Conservation (phyloP, 2,113 vertebrate species). For the human (Homo sapiens) region DNA sequence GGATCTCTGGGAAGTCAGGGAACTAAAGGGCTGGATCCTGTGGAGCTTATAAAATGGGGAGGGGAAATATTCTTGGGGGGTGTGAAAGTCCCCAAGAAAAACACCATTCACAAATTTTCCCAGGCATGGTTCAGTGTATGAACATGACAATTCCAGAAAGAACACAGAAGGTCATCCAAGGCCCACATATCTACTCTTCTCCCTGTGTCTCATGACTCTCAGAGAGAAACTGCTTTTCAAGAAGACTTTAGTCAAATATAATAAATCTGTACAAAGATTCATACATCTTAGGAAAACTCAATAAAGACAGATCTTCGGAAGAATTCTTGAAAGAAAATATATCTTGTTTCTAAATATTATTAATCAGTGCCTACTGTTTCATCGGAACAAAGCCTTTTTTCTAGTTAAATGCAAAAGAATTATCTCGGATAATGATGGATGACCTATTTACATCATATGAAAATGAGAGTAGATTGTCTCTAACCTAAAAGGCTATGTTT, state of each 20-base stretch:
- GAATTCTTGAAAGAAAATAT: slow-evolving; percentile 18
- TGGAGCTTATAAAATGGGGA: not conserved
- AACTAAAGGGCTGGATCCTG: not conserved
- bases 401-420: not conserved
- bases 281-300: not conserved
- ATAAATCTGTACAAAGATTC: not conserved
- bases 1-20: not conserved
- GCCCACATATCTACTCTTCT: not conserved
- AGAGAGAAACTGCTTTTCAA: not conserved
- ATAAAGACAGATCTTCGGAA: not conserved
- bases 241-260: not conserved
- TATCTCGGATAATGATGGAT: slow-evolving; percentile 16
- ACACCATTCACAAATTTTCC: not conserved
- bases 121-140: not conserved
- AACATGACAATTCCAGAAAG: not conserved
- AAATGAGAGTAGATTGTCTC: not conserved
- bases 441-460: slow-evolving; percentile 2
- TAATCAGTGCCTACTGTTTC: not conserved
- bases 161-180: not conserved
- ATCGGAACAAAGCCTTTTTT: not conserved
- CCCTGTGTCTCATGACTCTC: not conserved
- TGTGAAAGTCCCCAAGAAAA: not conserved
- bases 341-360: not conserved
- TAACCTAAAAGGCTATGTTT: slow-evolving; percentile 40
- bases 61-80: too few species aligned